Conservation (phyloP, 1,140 invertebrate genomes). For the Zaprionus kolodkinae region DNA sequence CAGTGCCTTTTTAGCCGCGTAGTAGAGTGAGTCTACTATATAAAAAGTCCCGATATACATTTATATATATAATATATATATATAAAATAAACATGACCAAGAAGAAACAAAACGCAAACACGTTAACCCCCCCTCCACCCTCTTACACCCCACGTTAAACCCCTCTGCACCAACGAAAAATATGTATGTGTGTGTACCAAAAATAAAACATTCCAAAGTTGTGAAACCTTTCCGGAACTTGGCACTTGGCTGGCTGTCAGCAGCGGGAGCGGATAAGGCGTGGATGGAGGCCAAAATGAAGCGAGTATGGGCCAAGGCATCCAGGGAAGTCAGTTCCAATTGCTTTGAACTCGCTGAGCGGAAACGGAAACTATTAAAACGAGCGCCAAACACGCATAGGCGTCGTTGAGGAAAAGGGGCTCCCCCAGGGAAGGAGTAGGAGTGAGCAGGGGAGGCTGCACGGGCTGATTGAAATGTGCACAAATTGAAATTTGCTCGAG, state of each 20-base stretch:
- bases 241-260: conserved; percentile 54
- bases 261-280: background rate
- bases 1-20: background rate
- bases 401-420: background rate
- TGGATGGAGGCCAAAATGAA: background rate
- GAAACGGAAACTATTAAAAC: conserved; percentile 82
- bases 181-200: background rate
- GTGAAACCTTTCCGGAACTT: conserved; percentile 51
- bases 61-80: conserved; percentile 15
- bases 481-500: conserved; percentile 75
- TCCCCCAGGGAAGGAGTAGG: background rate
- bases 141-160: background rate
- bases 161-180: conserved; percentile 1
- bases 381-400: conserved; percentile 67
- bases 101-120: conserved; percentile 67
- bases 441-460: conserved; percentile 38
- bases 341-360: conserved; percentile 77
- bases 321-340: conserved; percentile 67
- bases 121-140: conserved; percentile 37
- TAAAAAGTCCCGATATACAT: conserved; percentile 5
- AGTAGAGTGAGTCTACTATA: conserved; percentile 1
- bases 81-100: conserved; percentile 44
- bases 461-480: conserved; percentile 77
- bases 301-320: conserved; percentile 1
- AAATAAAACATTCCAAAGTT: conserved; percentile 14